These are phyloP conservation scores for Acanthosepion pharaonis DNA, from an alignment of 2,888 invertebrate genomes.

Conservation along the genomic window DNA sequence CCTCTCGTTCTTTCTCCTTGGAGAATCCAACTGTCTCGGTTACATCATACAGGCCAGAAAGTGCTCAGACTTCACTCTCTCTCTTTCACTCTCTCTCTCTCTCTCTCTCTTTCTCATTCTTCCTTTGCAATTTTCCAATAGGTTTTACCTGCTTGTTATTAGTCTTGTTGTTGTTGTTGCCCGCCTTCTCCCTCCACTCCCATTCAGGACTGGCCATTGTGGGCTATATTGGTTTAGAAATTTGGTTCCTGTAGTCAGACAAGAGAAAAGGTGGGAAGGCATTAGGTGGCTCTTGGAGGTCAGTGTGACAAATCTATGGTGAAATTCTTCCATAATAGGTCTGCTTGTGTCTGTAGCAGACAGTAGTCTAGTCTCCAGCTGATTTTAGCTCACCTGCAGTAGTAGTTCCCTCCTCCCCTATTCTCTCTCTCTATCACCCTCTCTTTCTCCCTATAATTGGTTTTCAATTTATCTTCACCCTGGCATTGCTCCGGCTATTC, in stretches of 20 bases:
- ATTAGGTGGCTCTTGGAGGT: background rate
- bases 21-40: background rate
- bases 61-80: background rate
- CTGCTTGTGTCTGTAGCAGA: conserved; percentile 2
- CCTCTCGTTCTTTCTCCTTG: background rate
- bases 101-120: background rate
- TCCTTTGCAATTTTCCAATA: too few relatives aligned
- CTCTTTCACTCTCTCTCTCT: background rate
- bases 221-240: too few relatives aligned
- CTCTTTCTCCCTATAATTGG: too few relatives aligned
- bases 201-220: too few relatives aligned
- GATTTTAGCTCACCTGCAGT: background rate
- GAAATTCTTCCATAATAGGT: background rate
- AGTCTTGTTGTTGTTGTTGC: too few relatives aligned
- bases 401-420: background rate
- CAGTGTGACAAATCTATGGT: background rate
- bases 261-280: too few relatives aligned
- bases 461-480: too few relatives aligned
- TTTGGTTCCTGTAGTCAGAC: too few relatives aligned
- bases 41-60: background rate
- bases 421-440: too few relatives aligned
- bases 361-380: conserved; percentile 11
- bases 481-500: too few relatives aligned
- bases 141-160: too few relatives aligned
- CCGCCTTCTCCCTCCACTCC: too few relatives aligned